Percentiles rank a stretch among this genome's conserved stretches.
These are phyloP conservation scores for human DNA, from an alignment of 2,113 vertebrate genomes.

Conservation along the genomic window GRCh38 chr21:20540501-20541000, in stretches of 20 bases:
- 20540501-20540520: background rate
- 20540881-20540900: background rate
- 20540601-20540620: background rate
- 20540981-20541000: background rate
- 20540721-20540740: background rate
- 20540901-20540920: background rate
- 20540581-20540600: background rate
- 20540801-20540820: background rate
- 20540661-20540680: background rate
- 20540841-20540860: background rate
- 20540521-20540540: background rate
- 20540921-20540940: background rate
- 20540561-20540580: background rate
- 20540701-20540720: background rate
- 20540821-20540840: background rate
- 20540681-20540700: background rate
- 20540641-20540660: background rate
- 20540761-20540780: background rate
- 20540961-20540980: background rate
- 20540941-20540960: background rate
- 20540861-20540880: background rate
- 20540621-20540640: background rate
- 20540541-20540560: background rate
- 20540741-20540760: background rate
- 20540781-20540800: background rate